Conservation (phyloP, 2,797 vertebrate genomes). For the Alfaro cultratus region DNA sequence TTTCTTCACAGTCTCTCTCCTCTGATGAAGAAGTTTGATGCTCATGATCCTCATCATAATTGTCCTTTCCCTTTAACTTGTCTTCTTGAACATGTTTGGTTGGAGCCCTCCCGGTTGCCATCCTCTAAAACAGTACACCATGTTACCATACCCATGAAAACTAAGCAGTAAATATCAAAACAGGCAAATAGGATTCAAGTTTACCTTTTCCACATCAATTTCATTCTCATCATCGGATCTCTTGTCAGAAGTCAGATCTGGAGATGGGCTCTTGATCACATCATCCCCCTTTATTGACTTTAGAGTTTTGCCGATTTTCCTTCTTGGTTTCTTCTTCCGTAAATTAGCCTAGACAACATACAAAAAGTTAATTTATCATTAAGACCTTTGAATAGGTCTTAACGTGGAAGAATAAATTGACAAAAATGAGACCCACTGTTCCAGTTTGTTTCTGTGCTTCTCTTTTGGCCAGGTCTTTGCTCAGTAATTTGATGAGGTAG, state of each 20-base stretch:
- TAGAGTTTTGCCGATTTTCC: slow-evolving; percentile 90
- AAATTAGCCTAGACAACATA: slow-evolving; percentile 85
- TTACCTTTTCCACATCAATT: slow-evolving; percentile 81
- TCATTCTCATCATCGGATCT: slow-evolving; percentile 92
- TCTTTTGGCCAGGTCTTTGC: slow-evolving; percentile 93
- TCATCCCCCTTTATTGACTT: slow-evolving; percentile 90
- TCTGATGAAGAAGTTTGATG: slow-evolving; percentile 73
- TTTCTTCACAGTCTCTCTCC: slow-evolving; percentile 87
- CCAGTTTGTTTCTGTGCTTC: slow-evolving; percentile 94
- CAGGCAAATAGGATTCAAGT: not conserved
- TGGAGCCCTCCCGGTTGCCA: slow-evolving; percentile 79
- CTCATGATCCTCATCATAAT: slow-evolving; percentile 62
- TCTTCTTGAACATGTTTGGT: slow-evolving; percentile 86
- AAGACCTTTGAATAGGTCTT: not conserved
- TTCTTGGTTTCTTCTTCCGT: slow-evolving; percentile 90
- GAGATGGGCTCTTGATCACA: slow-evolving; percentile 90
- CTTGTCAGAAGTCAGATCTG: slow-evolving; percentile 89
- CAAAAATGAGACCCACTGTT: slow-evolving; percentile 78
- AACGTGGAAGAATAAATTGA: not conserved
- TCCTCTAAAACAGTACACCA: slow-evolving; percentile 73
- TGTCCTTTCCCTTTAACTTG: slow-evolving; percentile 77
- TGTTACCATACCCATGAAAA: not conserved
- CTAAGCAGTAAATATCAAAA: not conserved
- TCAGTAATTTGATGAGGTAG: slow-evolving; percentile 99
- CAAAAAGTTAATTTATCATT: not conserved